Base-by-base conservation (phyloP, 37 sponge, comb jelly and placozoan genomes). In the Sycon ciliatum region DNA sequence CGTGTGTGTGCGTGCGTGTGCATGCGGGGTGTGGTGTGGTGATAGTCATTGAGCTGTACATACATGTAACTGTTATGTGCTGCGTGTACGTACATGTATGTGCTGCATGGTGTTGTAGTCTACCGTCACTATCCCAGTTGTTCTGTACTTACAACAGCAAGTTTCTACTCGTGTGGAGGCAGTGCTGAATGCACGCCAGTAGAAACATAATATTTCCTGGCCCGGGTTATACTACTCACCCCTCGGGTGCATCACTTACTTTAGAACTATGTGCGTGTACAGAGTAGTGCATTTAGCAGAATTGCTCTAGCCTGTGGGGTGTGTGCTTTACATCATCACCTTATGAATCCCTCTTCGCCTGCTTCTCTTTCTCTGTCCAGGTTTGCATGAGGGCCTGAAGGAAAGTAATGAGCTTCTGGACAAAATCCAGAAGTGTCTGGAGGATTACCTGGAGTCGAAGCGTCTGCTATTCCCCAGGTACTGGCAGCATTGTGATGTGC, bases 391-490 rank as follows among this genome's bases (percentile, higher is more conserved):
- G 63, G 74, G 81, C 7, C 92, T 96, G 77, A 85, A 88, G 58
- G 81, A 82, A 37, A 89, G 81, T 57, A 89, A 92, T 67, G 33
- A 67, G 2, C 80, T 92, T 38, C 67, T 95, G 73, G 93, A 96
- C 39, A 81, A 96, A 69, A 96, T 96, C 42, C 94, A 96, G 70
- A 96, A 96, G 76, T 96, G 98, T 36, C 77, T 96, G 27, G 98
- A 96, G 56, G 97, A 91, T 57, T 95, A 95, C 65, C 78, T 96
- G 6, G 92, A 88, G 72, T 78, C 84, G 32, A 96, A 96, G 73
- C 75, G 98, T 38, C 80, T 96, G 3, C 74, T 89, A 26, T 96
- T 96, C 71, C 81, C 95, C 30, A 80, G 94, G 38, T 74, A 3
- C 11, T 24, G n/a, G n/a, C n/a, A n/a, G n/a, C n/a, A n/a, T n/a